phyloP scores from a whole-genome alignment of 2,888 invertebrate genomes.

The Beris chalybata region DNA sequence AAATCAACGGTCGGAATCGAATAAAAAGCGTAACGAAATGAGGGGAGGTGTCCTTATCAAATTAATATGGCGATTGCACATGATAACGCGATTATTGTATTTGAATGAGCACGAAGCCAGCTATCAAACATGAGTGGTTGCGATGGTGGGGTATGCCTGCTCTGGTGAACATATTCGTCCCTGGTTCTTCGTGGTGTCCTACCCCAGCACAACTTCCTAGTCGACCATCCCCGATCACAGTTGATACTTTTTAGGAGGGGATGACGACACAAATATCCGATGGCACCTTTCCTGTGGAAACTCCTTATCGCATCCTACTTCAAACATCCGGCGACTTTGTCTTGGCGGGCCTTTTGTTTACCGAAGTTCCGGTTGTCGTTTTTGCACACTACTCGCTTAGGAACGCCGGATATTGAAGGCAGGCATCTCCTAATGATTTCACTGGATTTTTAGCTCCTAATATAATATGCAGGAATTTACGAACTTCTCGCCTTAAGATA shows the following conservation, averaged over 20 bases:
- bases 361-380: slow-evolving; percentile 1
- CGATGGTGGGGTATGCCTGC: slow-evolving; percentile 14
- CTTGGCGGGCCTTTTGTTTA: slow-evolving; percentile 24
- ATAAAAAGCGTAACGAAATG: no score
- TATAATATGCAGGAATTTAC: no score
- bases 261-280: not conserved
- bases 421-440: no score
- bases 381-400: no score
- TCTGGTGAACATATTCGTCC: slow-evolving; percentile 20
- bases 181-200: no score
- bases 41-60: slow-evolving; percentile 40
- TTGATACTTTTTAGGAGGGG: no score
- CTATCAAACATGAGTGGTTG: slow-evolving; percentile 41
- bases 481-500: no score
- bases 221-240: not conserved
- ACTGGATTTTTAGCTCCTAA: no score
- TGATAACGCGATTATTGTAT: slow-evolving; percentile 44
- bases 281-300: slow-evolving; percentile 19
- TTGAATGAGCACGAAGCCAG: slow-evolving; percentile 42
- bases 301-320: slow-evolving; percentile 22
- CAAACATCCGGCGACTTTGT: slow-evolving; percentile 24
- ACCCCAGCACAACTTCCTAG: not conserved
- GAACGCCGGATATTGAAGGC: no score
- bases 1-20: not conserved
- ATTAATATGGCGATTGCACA: slow-evolving; percentile 44